Evolutionary conservation across 37 sponge, comb jelly and placozoan species (phyloP), one percentile per base, ranked within the genome.

Genomic region (Mnemiopsis leidyi): DNA sequence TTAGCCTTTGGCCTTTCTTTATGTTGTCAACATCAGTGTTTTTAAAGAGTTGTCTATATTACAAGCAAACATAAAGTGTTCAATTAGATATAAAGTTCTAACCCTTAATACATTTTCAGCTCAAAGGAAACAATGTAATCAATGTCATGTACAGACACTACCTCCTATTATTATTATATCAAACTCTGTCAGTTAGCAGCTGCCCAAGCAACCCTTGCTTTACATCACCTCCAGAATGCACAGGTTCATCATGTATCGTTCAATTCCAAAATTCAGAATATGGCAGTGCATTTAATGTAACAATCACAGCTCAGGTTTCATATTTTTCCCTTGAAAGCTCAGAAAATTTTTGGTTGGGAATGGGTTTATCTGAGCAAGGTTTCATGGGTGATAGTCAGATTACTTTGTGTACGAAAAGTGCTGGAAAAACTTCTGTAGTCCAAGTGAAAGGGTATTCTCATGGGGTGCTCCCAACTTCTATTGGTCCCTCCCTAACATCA

Each of bases 401-500:
- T 1, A 85, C 90, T 1, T 21, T 85, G 35, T 85, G 90, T 85
- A 85, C 90, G 0, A 28, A 40, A 20, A 38, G 90, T 29, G 25
- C 7, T 0, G 13, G 3, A 3, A 85, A 85, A 25, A 26, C 23
- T 26, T 38, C 90, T 1, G 90, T 85, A 2, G 35, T 85, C 39
- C 90, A 85, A 40, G 90, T 85, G 5, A 13, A n/a, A 36, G 90
- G 90, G 3, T 85, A 85, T 39, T 85, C 90, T 0, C 90, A 85
- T 85, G 90, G 90, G 38, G 90, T 85, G 2, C 9, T 37, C 0
- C 90, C 90, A 0, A 37, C 36, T 20, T 20, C 48, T 25, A 85
- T 85, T 85, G 90, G 90, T 23, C 61, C 90, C n/a, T 40, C 90
- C 16, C 35, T 85, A 85, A 85, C 90, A 38, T 85, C 90, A 13